Evolutionary conservation across 2,888 invertebrate genomes (phyloP).

Genomic region (Leptopterna dolabrata): DNA sequence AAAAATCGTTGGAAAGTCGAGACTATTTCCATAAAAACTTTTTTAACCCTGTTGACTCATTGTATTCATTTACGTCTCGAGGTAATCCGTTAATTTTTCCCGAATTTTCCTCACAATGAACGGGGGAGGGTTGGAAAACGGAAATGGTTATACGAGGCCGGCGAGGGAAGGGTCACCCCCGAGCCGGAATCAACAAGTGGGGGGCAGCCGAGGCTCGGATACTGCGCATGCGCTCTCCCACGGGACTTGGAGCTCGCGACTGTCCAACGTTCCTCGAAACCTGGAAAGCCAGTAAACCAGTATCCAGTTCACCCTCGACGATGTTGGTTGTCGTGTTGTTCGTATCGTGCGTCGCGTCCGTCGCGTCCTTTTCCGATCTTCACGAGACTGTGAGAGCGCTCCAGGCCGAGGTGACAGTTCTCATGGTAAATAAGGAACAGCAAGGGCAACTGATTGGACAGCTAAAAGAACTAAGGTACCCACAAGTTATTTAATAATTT

Average conservation of each 20-base stretch:
- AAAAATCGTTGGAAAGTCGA: no score
- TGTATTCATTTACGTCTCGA: no score
- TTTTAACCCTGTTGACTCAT: no score
- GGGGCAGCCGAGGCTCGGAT: neutral
- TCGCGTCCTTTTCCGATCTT: conserved; percentile 20
- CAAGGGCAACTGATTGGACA: conserved; percentile 47
- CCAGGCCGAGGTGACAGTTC: conserved; percentile 32
- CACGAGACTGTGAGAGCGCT: conserved; percentile 47
- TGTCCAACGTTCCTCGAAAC: no score
- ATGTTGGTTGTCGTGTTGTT: conserved; percentile 3
- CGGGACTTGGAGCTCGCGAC: neutral
- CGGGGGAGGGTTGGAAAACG: neutral
- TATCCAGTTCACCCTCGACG: neutral
- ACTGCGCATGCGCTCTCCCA: neutral
- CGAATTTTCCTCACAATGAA: conserved; percentile 12
- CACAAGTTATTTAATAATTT: neutral
- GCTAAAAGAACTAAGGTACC: conserved; percentile 46
- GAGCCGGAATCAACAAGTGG: conserved; percentile 40
- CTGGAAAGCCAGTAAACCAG: neutral
- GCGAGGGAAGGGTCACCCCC: neutral
- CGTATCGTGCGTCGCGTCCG: conserved; percentile 4
- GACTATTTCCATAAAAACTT: no score
- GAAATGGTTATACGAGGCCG: neutral
- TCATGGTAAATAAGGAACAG: conserved; percentile 46
- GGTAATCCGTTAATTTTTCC: neutral